Base-by-base conservation (phyloP, 1,140 invertebrate species). In the Neoseiulus cucumeris region DNA sequence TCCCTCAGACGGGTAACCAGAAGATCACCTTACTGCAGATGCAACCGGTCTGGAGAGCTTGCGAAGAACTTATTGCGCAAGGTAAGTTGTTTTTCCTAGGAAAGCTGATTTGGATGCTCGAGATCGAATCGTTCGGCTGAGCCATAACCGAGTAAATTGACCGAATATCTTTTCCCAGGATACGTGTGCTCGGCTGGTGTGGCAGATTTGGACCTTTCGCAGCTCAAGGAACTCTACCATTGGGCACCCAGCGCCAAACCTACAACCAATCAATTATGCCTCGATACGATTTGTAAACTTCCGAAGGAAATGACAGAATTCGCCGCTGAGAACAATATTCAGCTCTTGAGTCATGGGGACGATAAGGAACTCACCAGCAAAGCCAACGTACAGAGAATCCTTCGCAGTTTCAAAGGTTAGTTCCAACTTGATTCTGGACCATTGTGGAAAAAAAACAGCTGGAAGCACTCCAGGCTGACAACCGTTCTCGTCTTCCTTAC, bases 341-440 rank as follows among this genome's bases (percentile, higher is more conserved):
- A 96, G 72, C 78, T 98, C 22, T 79, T 97, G 5, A 97, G 93
- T 0, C 93, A 98, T 75, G 92, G 86, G 74, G 94, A 98, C 79
- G 87, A 91, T 2, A 81, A 82, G 74, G 85, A 14, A 2, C 25
- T 33, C 33, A 33, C 51, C 1, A 33, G 17, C 5, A 12, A 14
- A 14, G 51, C 9, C 4, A 59, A 59, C 51, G 51, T 59, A 9
- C 1, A 9, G 33, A 59, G 51, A 25, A 59, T 59, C 14, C 51
- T 59, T 9, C 25, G 2, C 9, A 20, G 51, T 5, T 59, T 59
- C 22, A 59, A 59, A 59, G 51, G 51, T 25, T 17, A 17, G 51
- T 59, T 59, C 22, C 17, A 6, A 33, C 4, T 9, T 6, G 33
- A 9, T 39, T 39, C 33, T n/a, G n/a, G n/a, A n/a, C n/a, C n/a